phyloP scores from a whole-genome alignment of 1,140 invertebrate species.

The Ips typographus region DNA sequence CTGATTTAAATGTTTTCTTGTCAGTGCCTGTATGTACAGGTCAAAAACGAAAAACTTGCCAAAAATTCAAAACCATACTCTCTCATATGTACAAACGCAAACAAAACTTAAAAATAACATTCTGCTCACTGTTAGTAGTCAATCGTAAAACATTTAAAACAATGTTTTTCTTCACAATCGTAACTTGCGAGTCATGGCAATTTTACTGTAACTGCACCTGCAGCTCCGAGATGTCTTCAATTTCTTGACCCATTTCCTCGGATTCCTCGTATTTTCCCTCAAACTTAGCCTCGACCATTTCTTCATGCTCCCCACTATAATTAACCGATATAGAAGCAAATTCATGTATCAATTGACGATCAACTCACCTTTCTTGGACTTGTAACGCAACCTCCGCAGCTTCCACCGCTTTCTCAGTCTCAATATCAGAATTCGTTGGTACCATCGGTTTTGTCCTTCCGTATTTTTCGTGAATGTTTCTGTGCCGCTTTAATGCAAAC shows the following conservation, averaged over 20 bases:
- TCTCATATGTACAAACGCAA: too few species aligned
- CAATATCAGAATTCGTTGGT: slow-evolving; percentile 28
- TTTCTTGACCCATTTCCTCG: slow-evolving; percentile 46
- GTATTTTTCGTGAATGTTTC: slow-evolving; percentile 58
- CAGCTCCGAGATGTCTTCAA: slow-evolving; percentile 49
- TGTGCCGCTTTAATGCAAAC: slow-evolving; percentile 57
- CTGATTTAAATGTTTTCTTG: too few species aligned
- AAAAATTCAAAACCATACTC: too few species aligned
- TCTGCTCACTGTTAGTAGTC: neutral
- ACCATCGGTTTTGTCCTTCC: slow-evolving; percentile 52
- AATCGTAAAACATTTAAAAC: slow-evolving; percentile 7
- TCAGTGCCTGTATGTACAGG: too few species aligned
- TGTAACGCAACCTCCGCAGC: slow-evolving; percentile 30
- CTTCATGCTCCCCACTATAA: slow-evolving; percentile 35
- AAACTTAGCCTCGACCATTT: slow-evolving; percentile 46
- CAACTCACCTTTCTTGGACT: slow-evolving; percentile 28
- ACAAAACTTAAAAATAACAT: too few species aligned
- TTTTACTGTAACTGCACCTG: slow-evolving; percentile 49
- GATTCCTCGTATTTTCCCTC: slow-evolving; percentile 44
- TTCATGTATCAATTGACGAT: neutral
- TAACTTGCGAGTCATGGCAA: neutral
- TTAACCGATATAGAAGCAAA: too few species aligned
- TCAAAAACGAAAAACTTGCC: too few species aligned
- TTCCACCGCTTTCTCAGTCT: slow-evolving; percentile 33
- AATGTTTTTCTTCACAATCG: neutral